Evolutionary conservation across 2,797 vertebrate species (phyloP).

Genomic region (Gorsachius magnificus): DNA sequence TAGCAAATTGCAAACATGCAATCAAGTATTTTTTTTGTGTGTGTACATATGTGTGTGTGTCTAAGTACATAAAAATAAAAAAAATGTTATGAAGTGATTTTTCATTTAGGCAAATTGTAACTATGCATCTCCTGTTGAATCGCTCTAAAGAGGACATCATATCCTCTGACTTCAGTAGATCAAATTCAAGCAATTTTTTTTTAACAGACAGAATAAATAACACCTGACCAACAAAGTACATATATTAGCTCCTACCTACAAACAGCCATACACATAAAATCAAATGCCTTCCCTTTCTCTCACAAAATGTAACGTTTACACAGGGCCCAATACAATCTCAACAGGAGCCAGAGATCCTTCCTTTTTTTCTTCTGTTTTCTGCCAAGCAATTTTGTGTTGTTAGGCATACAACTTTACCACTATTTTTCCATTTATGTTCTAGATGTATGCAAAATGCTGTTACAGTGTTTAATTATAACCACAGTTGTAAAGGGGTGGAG

Average conservation of each 20-base stretch:
- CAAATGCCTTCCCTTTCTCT: background rate
- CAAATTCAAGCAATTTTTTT: background rate
- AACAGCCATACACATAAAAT: background rate
- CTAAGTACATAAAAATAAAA: background rate
- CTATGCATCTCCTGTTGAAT: background rate
- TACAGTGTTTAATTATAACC: background rate
- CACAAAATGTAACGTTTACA: background rate
- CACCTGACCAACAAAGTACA: background rate
- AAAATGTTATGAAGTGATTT: background rate
- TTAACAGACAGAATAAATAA: background rate
- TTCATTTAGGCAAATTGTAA: background rate
- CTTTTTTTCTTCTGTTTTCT: background rate
- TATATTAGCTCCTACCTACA: background rate
- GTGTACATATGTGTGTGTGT: background rate
- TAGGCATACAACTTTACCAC: background rate
- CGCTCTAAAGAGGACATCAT: background rate
- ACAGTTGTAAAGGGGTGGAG: background rate
- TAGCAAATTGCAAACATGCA: background rate
- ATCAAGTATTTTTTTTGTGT: background rate
- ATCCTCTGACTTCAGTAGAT: background rate
- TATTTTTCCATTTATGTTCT: background rate
- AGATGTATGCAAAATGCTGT: background rate
- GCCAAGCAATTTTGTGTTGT: background rate
- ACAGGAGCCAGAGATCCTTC: background rate
- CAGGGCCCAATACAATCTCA: background rate